Evolutionary conservation across 2,113 vertebrate genomes (phyloP).

Genomic region (Phalacrocorax brasilianus): DNA sequence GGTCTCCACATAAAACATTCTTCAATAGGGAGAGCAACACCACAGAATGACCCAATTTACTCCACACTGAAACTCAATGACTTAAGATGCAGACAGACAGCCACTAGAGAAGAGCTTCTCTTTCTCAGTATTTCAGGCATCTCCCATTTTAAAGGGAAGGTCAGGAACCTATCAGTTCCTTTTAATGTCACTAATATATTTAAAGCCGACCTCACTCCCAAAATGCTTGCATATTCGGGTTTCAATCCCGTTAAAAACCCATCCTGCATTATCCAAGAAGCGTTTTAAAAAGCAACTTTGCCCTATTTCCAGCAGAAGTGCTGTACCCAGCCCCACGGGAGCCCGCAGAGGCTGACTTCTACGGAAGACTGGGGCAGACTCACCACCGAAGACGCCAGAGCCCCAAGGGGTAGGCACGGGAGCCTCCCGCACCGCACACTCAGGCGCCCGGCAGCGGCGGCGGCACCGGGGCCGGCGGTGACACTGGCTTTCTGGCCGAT

Average conservation of each 20-base stretch:
- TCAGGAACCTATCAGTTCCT: not conserved
- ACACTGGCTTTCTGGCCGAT: not conserved
- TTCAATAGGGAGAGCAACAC: accelerated
- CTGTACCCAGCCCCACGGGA: not conserved
- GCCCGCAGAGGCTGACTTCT: no score
- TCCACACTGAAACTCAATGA: not conserved
- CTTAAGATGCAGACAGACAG: not conserved
- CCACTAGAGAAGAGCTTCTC: not conserved
- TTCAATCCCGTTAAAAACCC: accelerated
- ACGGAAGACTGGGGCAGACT: not conserved
- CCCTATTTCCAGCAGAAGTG: accelerated
- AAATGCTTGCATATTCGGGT: accelerated
- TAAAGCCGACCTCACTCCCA: no score
- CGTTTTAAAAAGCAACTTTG: accelerated
- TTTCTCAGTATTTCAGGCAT: accelerated
- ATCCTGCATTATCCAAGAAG: accelerated
- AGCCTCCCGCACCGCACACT: not conserved
- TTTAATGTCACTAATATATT: accelerated
- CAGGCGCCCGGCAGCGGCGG: no score
- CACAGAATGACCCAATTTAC: not conserved
- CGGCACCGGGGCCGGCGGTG: no score
- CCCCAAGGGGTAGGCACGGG: no score
- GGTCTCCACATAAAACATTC: accelerated
- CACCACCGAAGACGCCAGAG: no score
- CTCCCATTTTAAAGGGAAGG: not conserved